These are phyloP conservation scores for Cyclura pinguis DNA, from an alignment of 2,797 vertebrate genomes.

Conservation along the genomic window DNA sequence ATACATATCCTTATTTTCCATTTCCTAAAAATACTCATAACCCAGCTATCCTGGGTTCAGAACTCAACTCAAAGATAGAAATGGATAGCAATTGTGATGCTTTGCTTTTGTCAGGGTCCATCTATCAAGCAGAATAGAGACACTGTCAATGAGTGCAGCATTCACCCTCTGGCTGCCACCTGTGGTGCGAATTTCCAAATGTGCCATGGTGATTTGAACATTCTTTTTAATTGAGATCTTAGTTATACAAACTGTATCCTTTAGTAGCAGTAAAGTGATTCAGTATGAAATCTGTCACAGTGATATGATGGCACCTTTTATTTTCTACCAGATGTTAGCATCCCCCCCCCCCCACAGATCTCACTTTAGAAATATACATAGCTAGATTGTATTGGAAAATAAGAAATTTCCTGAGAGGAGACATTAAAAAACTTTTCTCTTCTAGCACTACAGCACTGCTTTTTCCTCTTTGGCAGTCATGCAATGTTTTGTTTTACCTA, in stretches of 20 bases:
- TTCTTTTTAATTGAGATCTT: not conserved
- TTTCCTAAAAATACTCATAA: not conserved
- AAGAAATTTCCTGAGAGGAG: not conserved
- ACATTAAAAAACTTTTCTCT: too few relatives aligned
- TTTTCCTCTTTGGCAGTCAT: not conserved
- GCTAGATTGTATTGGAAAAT: not conserved
- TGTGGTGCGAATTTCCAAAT: slow-evolving; percentile 15
- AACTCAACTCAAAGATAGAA: not conserved
- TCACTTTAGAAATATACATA: not conserved
- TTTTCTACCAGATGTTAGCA: not conserved
- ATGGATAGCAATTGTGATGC: not conserved
- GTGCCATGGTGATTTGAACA: not conserved
- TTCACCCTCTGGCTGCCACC: slow-evolving; percentile 14
- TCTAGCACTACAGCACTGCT: accelerated
- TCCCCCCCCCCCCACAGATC: accelerated
- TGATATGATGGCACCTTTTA: not conserved
- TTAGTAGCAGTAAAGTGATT: not conserved
- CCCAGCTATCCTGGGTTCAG: not conserved
- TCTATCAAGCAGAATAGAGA: not conserved
- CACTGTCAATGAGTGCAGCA: not conserved
- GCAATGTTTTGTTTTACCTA: not conserved
- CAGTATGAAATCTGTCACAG: not conserved
- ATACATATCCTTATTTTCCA: not conserved
- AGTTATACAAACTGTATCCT: accelerated
- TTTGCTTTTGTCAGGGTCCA: not conserved